These are phyloP conservation scores for Ashinkailepas kermadecensis DNA, from an alignment of 2,888 invertebrate species.

Conservation along the genomic window DNA sequence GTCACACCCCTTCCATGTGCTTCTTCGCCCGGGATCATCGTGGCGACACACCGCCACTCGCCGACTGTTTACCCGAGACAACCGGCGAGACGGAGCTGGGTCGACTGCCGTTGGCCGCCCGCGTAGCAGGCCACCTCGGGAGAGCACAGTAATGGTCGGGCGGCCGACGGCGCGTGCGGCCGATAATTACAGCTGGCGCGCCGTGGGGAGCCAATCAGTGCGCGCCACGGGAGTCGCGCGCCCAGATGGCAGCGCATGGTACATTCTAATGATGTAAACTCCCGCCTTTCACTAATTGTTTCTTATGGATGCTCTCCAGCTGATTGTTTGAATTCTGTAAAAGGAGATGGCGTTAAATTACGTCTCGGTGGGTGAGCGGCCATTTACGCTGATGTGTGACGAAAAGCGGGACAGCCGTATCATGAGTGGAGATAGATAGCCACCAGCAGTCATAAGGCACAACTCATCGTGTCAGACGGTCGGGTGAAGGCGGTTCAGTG, in stretches of 20 bases:
- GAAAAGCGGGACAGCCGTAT: not conserved
- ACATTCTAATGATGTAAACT: slow-evolving; percentile 22
- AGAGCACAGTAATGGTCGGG: not conserved
- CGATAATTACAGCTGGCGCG: slow-evolving; percentile 16
- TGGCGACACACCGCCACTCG: no score
- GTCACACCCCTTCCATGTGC: no score
- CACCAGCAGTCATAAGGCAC: no score
- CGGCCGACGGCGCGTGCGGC: slow-evolving; percentile 13
- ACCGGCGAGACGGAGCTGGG: no score
- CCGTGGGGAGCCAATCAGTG: slow-evolving; percentile 13
- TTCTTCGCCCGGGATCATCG: no score
- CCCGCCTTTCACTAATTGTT: slow-evolving; percentile 21
- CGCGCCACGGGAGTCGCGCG: not conserved
- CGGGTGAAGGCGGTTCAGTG: no score
- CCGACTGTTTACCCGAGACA: no score
- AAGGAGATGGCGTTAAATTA: slow-evolving; percentile 16
- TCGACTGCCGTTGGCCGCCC: no score
- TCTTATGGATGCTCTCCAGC: slow-evolving; percentile 12
- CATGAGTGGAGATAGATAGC: not conserved
- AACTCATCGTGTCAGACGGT: no score
- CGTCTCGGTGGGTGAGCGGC: not conserved
- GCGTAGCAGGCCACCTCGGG: no score
- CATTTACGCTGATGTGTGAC: slow-evolving; percentile 2
- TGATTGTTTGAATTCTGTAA: slow-evolving; percentile 22
- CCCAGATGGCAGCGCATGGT: slow-evolving; percentile 6